Evolutionary conservation across 2,797 vertebrate genomes (phyloP), one percentile per base, ranked within the genome.

Genomic region (Gila robusta): DNA sequence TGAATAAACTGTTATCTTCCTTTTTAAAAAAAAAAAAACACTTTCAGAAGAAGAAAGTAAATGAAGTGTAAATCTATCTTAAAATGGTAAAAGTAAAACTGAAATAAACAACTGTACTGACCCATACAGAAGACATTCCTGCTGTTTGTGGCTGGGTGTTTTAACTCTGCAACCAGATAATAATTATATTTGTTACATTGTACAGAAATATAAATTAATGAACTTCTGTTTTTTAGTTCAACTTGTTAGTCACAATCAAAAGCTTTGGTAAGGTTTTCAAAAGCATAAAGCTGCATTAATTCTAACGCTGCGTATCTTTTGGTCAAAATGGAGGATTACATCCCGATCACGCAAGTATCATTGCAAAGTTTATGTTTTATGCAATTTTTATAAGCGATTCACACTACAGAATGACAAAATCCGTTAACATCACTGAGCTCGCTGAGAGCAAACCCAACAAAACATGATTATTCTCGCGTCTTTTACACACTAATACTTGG

Each of bases 91-190:
- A 3, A 70, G 52, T 11, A 9, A 37, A 39, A 16, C 17, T 8
- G 8, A 26, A 39, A 59, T 52, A 41, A 41, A 26, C 17, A 59
- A 17, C 35, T 6, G 6, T 71, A 81, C 85, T 86, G 69, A 92
- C 90, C 90, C 90, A 92, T 59, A 90, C 35, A 84, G 69, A 81
- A 6, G 76, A 71, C 37, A 44, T 86, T 81, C 14, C 70, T 70
- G 81, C 62, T 52, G 67, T 79, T 41, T 32, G 44, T 26, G 62
- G 17, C 4, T 62, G 86, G 80, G 71, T 54, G 4, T 39, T 47
- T 39, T 0, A 81, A 19, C 17, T 41, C 85, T 88, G 83, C 6
- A 85, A 62, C 11, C 17, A 85, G 16, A 69, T 44, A 47, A n/a
- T 12, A 74, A 44, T 32, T 47, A 9, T 23, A 37, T 39, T 70